Evolutionary conservation across 2,888 invertebrate genomes (phyloP).

Genomic region (Drosophila maculinotata): DNA sequence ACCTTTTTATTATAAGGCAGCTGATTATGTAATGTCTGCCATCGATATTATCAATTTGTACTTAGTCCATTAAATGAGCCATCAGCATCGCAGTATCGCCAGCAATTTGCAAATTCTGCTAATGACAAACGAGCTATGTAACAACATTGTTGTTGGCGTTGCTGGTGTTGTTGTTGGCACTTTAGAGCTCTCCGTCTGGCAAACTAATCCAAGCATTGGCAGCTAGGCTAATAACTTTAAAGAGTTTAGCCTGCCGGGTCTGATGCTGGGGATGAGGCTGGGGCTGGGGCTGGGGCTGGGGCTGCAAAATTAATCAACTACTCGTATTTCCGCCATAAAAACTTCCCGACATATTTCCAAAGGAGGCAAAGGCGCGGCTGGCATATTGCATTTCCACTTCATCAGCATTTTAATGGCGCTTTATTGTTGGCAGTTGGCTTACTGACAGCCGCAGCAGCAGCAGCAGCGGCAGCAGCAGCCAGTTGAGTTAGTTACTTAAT

Average conservation of each 20-base stretch:
- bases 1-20: constrained; percentile 15
- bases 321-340: constrained; percentile 59
- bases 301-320: constrained; percentile 62
- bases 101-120: constrained; percentile 33
- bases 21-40: constrained; percentile 29
- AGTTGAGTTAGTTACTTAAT: constrained; percentile 34
- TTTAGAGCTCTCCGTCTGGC: constrained; percentile 23
- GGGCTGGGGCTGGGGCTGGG: constrained; percentile 1
- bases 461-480: constrained; percentile 11
- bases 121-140: constrained; percentile 29
- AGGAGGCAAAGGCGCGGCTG: constrained; percentile 20
- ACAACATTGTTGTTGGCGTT: constrained; percentile 12
- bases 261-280: neutral
- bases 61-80: constrained; percentile 20
- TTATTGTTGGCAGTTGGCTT: constrained; percentile 48
- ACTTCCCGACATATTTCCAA: constrained; percentile 43
- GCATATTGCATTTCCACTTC: constrained; percentile 67
- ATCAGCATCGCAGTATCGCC: constrained; percentile 5
- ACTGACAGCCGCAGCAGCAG: constrained; percentile 33
- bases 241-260: constrained; percentile 15
- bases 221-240: constrained; percentile 45
- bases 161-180: constrained; percentile 2
- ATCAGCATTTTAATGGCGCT: constrained; percentile 64
- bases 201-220: constrained; percentile 34
- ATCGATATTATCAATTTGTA: constrained; percentile 47